Evolutionary conservation across 2,797 vertebrate species (phyloP), one percentile per base, ranked within the genome.

Genomic region (Artibeus lituratus): DNA sequence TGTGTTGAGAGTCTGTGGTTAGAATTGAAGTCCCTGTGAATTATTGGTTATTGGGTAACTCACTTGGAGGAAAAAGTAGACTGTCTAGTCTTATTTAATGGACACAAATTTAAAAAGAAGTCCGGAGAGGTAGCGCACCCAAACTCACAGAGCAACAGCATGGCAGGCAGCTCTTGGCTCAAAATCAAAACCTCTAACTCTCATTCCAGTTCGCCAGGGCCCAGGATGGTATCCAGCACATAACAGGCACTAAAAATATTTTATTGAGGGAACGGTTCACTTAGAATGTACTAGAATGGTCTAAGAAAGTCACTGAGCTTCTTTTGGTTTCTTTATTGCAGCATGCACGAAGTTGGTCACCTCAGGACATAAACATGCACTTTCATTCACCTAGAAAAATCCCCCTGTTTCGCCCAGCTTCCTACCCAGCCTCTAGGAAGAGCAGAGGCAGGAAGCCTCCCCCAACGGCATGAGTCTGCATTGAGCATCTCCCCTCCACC

Each of bases 1-100:
- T 39, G 32, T 51, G 59, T 19, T 44, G 14, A 76, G 57, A 85
- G 26, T 76, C 72, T 44, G 12, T 74, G 32, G 14, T 81, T 69
- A 85, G 42, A 65, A 89, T 42, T n/a, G 74, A 84, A 85, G 55
- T 51, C 67, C 7, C 37, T 85, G 7, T 53, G 67, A 85, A 78
- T 80, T 76, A 70, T 35, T 49, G 39, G 37, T 39, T 59, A 81
- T 19, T 78, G 35, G 15, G 21, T 57, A 78, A 72, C 73, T 72
- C 77, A 55, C 29, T 15, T 83, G 73, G 72, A 44, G 93, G 69
- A 49, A 94, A 82, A 86, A 53, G 9, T 19, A 90, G 73, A 47
- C 44, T 39, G 5, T 83, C 53, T 77, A 29, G 29, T 73, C 39
- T 47, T 87, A 74, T 74, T n/a, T 55, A 87, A 94, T 35, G 37